phyloP scores from a whole-genome alignment of 2,797 vertebrate genomes.

The Brachymystax lenok region DNA sequence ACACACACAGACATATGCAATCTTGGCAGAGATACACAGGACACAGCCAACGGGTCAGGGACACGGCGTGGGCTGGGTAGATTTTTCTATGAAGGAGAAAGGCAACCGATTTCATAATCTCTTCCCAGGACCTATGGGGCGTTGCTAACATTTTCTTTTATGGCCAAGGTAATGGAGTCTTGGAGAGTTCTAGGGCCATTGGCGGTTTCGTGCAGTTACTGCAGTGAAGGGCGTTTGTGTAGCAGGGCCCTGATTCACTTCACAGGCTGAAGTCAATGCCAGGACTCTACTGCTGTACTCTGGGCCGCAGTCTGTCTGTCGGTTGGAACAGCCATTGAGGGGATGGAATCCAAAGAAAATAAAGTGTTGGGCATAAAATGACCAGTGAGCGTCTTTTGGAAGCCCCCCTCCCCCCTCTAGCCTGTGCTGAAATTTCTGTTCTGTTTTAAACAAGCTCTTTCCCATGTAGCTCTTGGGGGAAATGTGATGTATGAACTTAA shows the following conservation, averaged over 20 bases:
- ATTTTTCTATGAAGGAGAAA: conserved; percentile 43
- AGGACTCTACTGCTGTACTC: conserved; percentile 42
- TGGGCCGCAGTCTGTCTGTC: conserved; percentile 52
- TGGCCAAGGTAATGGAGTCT: conserved; percentile 52
- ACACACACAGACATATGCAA: conserved; percentile 7
- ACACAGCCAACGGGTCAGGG: conserved; percentile 56
- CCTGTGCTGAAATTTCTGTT: conserved; percentile 54
- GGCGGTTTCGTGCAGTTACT: conserved; percentile 48
- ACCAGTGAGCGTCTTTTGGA: conserved; percentile 68
- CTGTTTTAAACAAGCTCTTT: conserved; percentile 68
- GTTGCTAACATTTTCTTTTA: conserved; percentile 60
- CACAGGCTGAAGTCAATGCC: conserved; percentile 50
- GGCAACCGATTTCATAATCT: conserved; percentile 50
- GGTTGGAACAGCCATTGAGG: conserved; percentile 63
- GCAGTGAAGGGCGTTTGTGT: conserved; percentile 44
- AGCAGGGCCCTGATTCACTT: conserved; percentile 43
- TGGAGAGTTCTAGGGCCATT: conserved; percentile 47
- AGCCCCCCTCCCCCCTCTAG: conserved; percentile 40
- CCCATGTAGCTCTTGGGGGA: conserved; percentile 61
- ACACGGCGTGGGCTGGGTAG: conserved; percentile 50
- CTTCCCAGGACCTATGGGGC: conserved; percentile 25
- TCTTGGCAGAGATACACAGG: conserved; percentile 49
- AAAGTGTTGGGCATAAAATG: conserved; percentile 61
- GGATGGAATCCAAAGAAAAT: conserved; percentile 72
- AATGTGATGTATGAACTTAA: conserved; percentile 37